Evolutionary conservation across 2,797 vertebrate species (phyloP).

Genomic region (Brachyalestes nurse): DNA sequence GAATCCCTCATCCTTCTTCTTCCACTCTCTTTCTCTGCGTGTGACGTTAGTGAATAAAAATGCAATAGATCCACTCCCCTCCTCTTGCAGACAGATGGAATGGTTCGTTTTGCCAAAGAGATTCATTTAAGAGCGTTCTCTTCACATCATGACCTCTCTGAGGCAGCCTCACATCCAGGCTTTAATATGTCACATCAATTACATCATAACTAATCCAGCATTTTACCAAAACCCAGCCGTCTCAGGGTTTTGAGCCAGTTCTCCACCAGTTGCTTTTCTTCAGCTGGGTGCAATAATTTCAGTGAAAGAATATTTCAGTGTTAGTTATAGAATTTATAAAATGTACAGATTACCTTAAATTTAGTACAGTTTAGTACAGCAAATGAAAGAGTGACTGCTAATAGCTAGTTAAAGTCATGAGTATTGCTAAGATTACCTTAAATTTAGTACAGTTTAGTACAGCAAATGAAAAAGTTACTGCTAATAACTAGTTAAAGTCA

Average conservation of each 20-base stretch:
- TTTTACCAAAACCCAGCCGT: neutral
- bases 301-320: neutral
- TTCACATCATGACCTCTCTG: neutral
- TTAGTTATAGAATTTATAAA: neutral
- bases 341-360: too few relatives aligned
- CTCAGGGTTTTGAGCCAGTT: neutral
- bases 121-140: neutral
- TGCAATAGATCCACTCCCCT: conserved; percentile 21
- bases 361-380: too few relatives aligned
- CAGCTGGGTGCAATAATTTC: neutral
- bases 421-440: too few relatives aligned
- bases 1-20: conserved; percentile 14
- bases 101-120: neutral
- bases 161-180: neutral
- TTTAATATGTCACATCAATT: conserved; percentile 21
- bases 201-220: neutral
- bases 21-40: conserved; percentile 30
- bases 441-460: too few relatives aligned
- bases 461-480: too few relatives aligned
- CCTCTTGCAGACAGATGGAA: conserved; percentile 24
- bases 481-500: too few relatives aligned
- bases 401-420: too few relatives aligned
- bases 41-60: conserved; percentile 15
- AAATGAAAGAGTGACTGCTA: too few relatives aligned
- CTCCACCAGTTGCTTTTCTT: neutral